These are phyloP conservation scores for Sicus ferrugineus DNA, from an alignment of 2,888 invertebrate genomes.

Conservation along the genomic window DNA sequence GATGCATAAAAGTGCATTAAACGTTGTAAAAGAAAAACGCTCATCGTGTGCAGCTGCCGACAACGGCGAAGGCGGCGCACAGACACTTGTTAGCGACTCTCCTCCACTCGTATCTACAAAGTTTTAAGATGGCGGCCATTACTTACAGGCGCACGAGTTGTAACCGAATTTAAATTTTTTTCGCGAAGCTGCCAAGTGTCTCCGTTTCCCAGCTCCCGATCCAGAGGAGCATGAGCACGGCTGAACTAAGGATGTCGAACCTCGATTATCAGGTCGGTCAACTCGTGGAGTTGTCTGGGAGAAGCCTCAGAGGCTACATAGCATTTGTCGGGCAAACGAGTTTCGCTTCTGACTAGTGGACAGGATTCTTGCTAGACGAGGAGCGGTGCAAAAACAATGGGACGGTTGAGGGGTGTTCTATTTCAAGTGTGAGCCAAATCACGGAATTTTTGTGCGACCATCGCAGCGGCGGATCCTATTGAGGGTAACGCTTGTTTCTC, in stretches of 20 bases:
- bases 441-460: conserved; percentile 93
- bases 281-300: conserved; percentile 83
- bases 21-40: background rate
- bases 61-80: background rate
- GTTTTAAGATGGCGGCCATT: conserved; percentile 28
- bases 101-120: too few species aligned
- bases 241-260: conserved; percentile 52
- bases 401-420: conserved; percentile 89
- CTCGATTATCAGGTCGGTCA: conserved; percentile 75
- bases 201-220: too few species aligned
- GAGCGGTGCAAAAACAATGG: conserved; percentile 98
- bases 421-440: conserved; percentile 91
- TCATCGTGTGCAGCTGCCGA: background rate
- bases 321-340: conserved; percentile 90
- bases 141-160: conserved; percentile 9
- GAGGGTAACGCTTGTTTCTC: too few species aligned
- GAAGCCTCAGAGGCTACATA: conserved; percentile 86
- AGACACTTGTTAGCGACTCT: too few species aligned
- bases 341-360: conserved; percentile 94
- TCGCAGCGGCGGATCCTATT: conserved; percentile 77
- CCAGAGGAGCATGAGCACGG: too few species aligned
- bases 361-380: conserved; percentile 92
- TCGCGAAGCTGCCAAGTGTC: too few species aligned
- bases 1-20: background rate
- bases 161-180: too few species aligned